These are phyloP conservation scores for Ganaspis brasiliensis DNA, from an alignment of 2,888 invertebrate genomes.

Conservation along the genomic window DNA sequence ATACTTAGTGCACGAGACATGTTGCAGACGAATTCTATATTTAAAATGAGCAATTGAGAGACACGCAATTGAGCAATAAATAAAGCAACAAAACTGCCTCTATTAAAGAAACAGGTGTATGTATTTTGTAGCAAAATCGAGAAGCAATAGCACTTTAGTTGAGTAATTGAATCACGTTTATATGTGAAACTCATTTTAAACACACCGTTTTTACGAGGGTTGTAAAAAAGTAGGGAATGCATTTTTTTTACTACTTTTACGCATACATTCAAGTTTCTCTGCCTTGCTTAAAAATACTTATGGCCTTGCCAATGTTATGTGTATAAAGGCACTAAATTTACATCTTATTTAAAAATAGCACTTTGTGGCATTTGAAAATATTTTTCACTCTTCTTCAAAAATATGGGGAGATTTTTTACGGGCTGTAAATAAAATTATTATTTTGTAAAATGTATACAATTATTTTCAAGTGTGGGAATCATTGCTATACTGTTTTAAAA, in stretches of 20 bases:
- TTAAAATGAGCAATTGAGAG: too few species aligned
- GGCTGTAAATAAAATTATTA: too few species aligned
- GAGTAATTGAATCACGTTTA: constrained; percentile 12
- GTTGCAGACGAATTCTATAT: too few species aligned
- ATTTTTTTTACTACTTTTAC: not conserved
- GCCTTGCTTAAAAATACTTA: not conserved
- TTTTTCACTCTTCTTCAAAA: not conserved
- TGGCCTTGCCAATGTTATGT: not conserved
- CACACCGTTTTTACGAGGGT: not conserved
- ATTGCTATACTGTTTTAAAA: too few species aligned
- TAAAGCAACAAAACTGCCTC: not conserved
- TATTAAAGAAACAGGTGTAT: not conserved
- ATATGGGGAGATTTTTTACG: too few species aligned
- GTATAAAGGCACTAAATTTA: not conserved
- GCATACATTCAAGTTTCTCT: constrained; percentile 7
- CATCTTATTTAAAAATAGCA: not conserved
- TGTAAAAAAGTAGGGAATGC: not conserved
- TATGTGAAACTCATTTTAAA: constrained; percentile 15
- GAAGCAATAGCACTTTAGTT: not conserved
- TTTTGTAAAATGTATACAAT: not conserved
- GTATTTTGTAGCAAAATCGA: not conserved
- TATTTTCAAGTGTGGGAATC: not conserved
- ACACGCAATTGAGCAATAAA: not conserved
- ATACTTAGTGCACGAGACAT: too few species aligned
- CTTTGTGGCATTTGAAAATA: not conserved